These are phyloP conservation scores for Cephalopachus bancanus DNA, from an alignment of 2,797 vertebrate genomes.

Conservation along the genomic window DNA sequence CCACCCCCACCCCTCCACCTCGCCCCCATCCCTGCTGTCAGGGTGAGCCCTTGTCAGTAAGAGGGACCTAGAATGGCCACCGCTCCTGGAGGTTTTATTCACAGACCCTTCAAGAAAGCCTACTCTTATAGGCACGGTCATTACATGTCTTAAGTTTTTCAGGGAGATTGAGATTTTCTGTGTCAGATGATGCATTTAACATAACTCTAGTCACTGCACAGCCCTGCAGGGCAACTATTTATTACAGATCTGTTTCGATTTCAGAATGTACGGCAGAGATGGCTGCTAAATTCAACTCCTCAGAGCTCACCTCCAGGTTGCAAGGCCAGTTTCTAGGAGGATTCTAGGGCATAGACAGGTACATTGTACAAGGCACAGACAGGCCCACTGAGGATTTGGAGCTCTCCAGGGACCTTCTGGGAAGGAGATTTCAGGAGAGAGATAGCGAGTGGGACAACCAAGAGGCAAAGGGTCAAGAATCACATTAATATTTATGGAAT, in stretches of 20 bases:
- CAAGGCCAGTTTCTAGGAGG: neutral
- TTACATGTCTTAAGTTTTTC: neutral
- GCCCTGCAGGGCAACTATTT: neutral
- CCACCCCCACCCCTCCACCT: neutral
- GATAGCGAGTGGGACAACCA: accelerated
- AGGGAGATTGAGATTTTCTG: neutral
- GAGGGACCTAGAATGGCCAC: neutral
- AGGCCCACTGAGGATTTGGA: neutral
- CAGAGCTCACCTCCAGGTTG: neutral
- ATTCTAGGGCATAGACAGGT: neutral
- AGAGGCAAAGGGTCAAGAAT: neutral
- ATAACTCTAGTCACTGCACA: neutral
- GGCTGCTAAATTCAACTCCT: neutral
- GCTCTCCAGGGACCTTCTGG: neutral
- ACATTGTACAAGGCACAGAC: neutral
- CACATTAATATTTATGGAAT: accelerated
- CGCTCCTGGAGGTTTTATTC: neutral
- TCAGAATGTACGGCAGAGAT: neutral
- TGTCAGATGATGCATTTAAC: neutral
- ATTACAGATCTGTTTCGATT: neutral
- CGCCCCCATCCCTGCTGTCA: neutral
- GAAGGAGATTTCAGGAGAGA: neutral
- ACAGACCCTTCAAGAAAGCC: neutral
- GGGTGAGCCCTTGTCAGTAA: neutral
- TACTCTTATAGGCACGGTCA: neutral